Base-by-base conservation (phyloP, 2,113 vertebrate genomes). In the Catharus minimus region DNA sequence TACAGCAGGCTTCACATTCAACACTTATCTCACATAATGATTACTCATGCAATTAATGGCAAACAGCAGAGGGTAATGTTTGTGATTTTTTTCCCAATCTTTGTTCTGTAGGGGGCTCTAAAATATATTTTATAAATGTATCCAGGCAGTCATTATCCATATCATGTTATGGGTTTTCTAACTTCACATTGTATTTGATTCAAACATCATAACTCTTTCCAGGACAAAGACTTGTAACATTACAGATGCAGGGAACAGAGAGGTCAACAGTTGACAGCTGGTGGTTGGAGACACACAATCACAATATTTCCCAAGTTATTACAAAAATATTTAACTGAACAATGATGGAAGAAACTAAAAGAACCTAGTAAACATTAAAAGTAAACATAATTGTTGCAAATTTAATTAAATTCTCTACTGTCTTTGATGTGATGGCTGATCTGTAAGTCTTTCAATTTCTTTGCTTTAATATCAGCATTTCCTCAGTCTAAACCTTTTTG, bases 251-350 rank as follows among this genome's bases (percentile, higher is more conserved):
- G 89, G 69, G 92, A 97, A 93, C 87, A 95, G 85, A 89, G 92
- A 94, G 97, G 97, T 98, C 97, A 96, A 74, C 87, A 89, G 92
- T 94, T 97, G 96, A 95, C 93, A 97, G 96, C 95, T 97, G 96
- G 88, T 95, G 94, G 90, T 94, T 96, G 90, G 92, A 96, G 79
- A 86, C 72, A 61, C 32, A 86, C 92, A 95, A 94, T 96, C 95
- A 93, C 75, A 92, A 61, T 94, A 91, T 96, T 93, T 91, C 75
- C 79, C 79, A 82, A 95, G 95, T 96, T 94, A 95, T 96, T 95
- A 95, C 62, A 95, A 90, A 97, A 96, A 95, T 95, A 93, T 93
- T 95, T 94, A 95, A 91, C 94, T 44, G 46, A 95, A 96, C 93
- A 94, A 94, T 96, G 88, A 96, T 94, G 67, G 91, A 78, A 80